Conservation (phyloP, 2,888 invertebrate species). For the Elegia similella region DNA sequence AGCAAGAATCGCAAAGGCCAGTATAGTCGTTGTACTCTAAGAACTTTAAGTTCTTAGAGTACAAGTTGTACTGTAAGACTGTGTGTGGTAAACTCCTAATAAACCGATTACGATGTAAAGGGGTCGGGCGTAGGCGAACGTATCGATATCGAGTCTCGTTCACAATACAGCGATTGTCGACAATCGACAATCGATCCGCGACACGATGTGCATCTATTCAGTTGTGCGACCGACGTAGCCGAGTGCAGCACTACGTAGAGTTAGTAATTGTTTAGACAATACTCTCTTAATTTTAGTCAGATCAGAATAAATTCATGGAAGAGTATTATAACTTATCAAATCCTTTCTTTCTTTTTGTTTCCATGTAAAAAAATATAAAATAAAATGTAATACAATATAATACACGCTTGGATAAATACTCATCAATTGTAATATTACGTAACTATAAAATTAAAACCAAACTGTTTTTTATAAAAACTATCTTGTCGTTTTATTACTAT, state of each 20-base stretch:
- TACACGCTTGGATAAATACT: no score
- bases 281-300: not conserved
- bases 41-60: no score
- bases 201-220: conserved; percentile 36
- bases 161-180: conserved; percentile 64
- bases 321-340: not conserved
- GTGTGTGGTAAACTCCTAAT: conserved; percentile 71
- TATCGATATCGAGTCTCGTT: conserved; percentile 55
- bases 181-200: conserved; percentile 64
- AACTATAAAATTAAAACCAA: not conserved
- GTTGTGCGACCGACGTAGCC: conserved; percentile 21
- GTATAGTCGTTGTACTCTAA: no score
- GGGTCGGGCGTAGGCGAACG: conserved; percentile 63
- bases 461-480: not conserved
- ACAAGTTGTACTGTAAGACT: conserved; percentile 25
- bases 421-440: no score
- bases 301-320: not conserved
- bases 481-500: not conserved
- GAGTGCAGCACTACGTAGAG: conserved; percentile 16
- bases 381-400: no score
- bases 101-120: conserved; percentile 74
- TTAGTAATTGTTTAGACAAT: not conserved
- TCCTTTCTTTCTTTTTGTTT: no score
- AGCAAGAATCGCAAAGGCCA: no score
- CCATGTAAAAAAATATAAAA: no score